Evolutionary conservation across 2,113 vertebrate species (phyloP), one percentile per base, ranked within the genome.

Genomic region (Chunga burmeisteri): DNA sequence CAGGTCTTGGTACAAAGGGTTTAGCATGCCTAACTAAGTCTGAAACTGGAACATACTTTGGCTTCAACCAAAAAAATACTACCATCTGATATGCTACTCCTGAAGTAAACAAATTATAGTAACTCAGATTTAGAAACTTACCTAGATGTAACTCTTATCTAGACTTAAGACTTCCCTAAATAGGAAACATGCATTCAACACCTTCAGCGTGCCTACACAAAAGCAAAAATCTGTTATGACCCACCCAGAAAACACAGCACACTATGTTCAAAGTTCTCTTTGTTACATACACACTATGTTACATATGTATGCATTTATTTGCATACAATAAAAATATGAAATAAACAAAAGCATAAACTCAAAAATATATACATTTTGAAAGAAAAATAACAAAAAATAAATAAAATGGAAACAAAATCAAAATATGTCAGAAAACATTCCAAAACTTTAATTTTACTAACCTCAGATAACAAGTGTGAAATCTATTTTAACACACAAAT

Each of bases 401-500:
- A 53, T 77, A 80, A 53, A 91, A 86, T 44, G 13, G 68, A 53
- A 96, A 93, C 81, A 81, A 79, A 42, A 93, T 34, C 52, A 90
- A 91, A 95, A 92, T 88, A 75, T 73, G 93, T 62, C 71, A 79
- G 66, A 92, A 95, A 92, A 70, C 22, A 23, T 95, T 95, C 59
- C 25, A n/a, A 93, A 95, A 77, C 81, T 87, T 89, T 61, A 96
- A 95, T 93, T 92, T 89, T 83, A 93, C 58, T 90, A 78, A 95
- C 78, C 44, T 92, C 15, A 14, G 53, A 72, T 74, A 94, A 50
- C n/a, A 94, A 71, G 15, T 88, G 30, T 81, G 91, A 93, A 65
- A 67, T 88, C 67, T 94, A 66, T 63, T 85, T 71, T 46, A 94
- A 66, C 46, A 81, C 27, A 89, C 5, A 50, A 27, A 29, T 18